Percentiles rank a stretch among this genome's conserved stretches.
These are phyloP conservation scores for Athalia circularis DNA, from an alignment of 2,888 invertebrate species.

Conservation along the genomic window DNA sequence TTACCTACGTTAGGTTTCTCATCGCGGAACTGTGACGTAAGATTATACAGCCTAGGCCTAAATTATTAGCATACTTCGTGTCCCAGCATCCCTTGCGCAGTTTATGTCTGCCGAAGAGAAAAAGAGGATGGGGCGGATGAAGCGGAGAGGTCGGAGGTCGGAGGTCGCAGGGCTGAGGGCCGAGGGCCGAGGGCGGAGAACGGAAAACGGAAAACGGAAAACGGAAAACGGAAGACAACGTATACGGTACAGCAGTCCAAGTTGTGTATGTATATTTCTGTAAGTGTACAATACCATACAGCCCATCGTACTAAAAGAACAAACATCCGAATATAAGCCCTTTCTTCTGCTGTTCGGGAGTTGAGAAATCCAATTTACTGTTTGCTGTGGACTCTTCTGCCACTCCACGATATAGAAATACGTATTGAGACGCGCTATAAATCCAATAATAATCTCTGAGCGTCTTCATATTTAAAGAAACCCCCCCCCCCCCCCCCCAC, in stretches of 20 bases:
- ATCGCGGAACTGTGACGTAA: constrained; percentile 54
- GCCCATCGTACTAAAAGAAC: constrained; percentile 53
- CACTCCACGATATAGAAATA: no score
- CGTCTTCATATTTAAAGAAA: no score
- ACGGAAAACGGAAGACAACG: neutral
- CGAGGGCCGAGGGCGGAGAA: neutral
- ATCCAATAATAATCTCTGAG: no score
- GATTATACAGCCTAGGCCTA: constrained; percentile 53
- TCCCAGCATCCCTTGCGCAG: constrained; percentile 65
- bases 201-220: neutral
- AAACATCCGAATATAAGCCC: constrained; percentile 56
- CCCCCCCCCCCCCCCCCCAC: no score
- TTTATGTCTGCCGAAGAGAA: constrained; percentile 59
- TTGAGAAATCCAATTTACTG: constrained; percentile 56
- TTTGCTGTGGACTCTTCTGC: constrained; percentile 45
- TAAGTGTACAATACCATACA: neutral
- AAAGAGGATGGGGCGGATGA: neutral
- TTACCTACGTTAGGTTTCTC: neutral
- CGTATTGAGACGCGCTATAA: no score
- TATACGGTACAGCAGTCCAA: constrained; percentile 9
- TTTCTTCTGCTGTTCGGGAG: constrained; percentile 37
- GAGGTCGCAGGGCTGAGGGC: neutral
- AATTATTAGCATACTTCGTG: constrained; percentile 68
- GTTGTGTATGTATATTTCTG: neutral
- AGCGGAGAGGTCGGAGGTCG: neutral